Evolutionary conservation across 1,140 invertebrate species (phyloP).

Genomic region (Diorhabda sublineata): DNA sequence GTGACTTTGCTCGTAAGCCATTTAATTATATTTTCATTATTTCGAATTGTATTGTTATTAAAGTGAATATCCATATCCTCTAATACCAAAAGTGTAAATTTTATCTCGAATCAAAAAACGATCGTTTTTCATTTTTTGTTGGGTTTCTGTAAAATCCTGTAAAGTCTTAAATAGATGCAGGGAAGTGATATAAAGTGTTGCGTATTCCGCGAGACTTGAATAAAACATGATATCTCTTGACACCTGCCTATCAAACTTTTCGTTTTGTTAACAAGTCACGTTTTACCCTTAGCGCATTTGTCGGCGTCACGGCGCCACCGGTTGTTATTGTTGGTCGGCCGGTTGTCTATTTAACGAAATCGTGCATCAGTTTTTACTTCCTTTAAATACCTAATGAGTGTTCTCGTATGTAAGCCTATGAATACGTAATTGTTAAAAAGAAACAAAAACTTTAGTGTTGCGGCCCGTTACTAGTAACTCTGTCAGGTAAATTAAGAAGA

Average conservation of each 20-base stretch:
- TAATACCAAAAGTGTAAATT: too few species aligned
- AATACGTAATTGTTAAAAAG: too few species aligned
- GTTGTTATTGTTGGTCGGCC: too few species aligned
- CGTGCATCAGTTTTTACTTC: not conserved
- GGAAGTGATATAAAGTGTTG: constrained; percentile 17
- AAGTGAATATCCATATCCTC: too few species aligned
- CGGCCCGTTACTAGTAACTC: too few species aligned
- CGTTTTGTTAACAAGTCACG: constrained; percentile 16
- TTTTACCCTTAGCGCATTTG: constrained; percentile 3
- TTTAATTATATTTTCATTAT: too few species aligned
- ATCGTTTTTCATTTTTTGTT: not conserved
- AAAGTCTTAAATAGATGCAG: constrained; percentile 11
- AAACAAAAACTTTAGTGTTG: too few species aligned
- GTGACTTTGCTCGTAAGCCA: too few species aligned
- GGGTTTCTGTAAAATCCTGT: not conserved
- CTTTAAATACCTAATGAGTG: too few species aligned
- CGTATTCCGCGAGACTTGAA: constrained; percentile 14
- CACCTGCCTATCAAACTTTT: constrained; percentile 16
- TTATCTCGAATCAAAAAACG: not conserved
- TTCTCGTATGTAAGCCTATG: too few species aligned
- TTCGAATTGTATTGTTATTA: too few species aligned
- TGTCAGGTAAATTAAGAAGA: too few species aligned
- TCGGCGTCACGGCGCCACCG: not conserved
- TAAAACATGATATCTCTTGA: constrained; percentile 19
- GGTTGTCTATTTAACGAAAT: not conserved